Percentiles rank a stretch among this genome's conserved stretches.
Evolutionary conservation across 2,888 invertebrate species (phyloP).

Genomic region (Epinotia brunnichana): DNA sequence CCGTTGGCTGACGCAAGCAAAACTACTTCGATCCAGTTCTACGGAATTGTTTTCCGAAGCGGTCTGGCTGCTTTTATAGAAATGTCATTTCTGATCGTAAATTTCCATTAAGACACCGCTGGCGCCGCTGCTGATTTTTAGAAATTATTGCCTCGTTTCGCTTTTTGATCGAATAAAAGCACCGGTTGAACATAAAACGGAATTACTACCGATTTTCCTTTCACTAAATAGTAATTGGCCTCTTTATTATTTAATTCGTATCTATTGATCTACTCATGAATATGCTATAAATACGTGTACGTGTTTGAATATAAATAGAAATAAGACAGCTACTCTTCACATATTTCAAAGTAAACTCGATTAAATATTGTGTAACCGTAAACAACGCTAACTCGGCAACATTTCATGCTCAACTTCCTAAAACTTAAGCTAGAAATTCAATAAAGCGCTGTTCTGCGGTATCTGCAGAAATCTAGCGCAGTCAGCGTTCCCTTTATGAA

Average conservation of each 20-base stretch:
- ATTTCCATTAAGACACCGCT: slow-evolving; percentile 46
- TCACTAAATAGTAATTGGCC: not conserved
- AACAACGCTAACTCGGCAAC: slow-evolving; percentile 14
- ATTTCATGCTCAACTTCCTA: slow-evolving; percentile 29
- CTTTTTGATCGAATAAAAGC: not conserved
- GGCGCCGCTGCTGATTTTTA: slow-evolving; percentile 43
- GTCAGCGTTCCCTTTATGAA: slow-evolving; percentile 57
- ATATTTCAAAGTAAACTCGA: not conserved
- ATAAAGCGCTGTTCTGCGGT: slow-evolving; percentile 49
- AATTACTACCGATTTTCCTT: not conserved
- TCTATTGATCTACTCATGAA: not conserved
- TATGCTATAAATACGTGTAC: not conserved
- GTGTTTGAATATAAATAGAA: not conserved
- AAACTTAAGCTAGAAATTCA: slow-evolving; percentile 46
- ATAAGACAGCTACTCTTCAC: not conserved
- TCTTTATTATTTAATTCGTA: not conserved
- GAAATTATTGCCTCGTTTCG: slow-evolving; percentile 11
- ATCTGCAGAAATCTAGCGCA: slow-evolving; percentile 53
- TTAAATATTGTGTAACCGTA: slow-evolving; percentile 10
- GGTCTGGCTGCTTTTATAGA: slow-evolving; percentile 48
- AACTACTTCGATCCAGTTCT: slow-evolving; percentile 51
- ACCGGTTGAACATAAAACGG: slow-evolving; percentile 1
- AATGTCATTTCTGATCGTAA: slow-evolving; percentile 50
- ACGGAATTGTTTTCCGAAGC: slow-evolving; percentile 58
- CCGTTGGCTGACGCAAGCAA: slow-evolving; percentile 55